These are phyloP conservation scores for Lophius piscatorius DNA, from an alignment of 2,113 vertebrate species.

Conservation along the genomic window DNA sequence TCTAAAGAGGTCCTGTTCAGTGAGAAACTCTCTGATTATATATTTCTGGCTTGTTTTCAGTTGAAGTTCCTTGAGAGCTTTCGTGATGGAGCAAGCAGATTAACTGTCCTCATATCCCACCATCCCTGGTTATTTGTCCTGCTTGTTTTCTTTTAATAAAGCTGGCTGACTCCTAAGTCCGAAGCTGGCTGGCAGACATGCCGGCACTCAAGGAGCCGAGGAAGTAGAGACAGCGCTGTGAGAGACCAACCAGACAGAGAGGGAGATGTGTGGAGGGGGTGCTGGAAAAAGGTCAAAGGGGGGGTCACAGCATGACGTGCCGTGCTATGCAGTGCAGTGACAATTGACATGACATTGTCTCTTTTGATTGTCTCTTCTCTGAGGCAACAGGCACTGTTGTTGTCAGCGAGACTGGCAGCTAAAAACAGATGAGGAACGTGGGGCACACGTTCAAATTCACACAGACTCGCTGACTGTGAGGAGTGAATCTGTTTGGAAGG, in stretches of 20 bases:
- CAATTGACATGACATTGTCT: slow-evolving; percentile 52
- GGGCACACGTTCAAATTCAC: slow-evolving; percentile 11
- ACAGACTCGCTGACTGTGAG: slow-evolving; percentile 31
- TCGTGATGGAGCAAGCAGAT: slow-evolving; percentile 57
- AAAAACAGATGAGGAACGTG: slow-evolving; percentile 17
- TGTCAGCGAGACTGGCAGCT: slow-evolving; percentile 45
- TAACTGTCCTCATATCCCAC: slow-evolving; percentile 64
- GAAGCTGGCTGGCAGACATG: slow-evolving; percentile 27
- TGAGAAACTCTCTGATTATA: slow-evolving; percentile 8
- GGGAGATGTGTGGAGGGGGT: slow-evolving; percentile 13
- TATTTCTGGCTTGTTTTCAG: slow-evolving; percentile 36
- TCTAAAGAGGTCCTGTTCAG: slow-evolving; percentile 2
- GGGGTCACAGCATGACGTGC: slow-evolving; percentile 33
- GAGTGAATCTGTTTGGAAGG: slow-evolving; percentile 4
- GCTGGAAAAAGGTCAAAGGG: slow-evolving; percentile 17
- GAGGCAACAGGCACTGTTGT: slow-evolving; percentile 29
- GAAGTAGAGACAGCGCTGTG: slow-evolving; percentile 23
- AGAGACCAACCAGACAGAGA: slow-evolving; percentile 11
- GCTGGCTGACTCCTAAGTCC: slow-evolving; percentile 44
- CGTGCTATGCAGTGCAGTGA: slow-evolving; percentile 9
- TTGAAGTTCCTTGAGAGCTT: slow-evolving; percentile 42
- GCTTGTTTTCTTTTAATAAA: slow-evolving; percentile 82
- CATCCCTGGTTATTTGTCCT: slow-evolving; percentile 44
- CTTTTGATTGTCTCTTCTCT: slow-evolving; percentile 42
- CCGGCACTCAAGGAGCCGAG: slow-evolving; percentile 19